phyloP scores from a whole-genome alignment of 1,140 invertebrate species.

The Holcopasites calliopsidis region DNA sequence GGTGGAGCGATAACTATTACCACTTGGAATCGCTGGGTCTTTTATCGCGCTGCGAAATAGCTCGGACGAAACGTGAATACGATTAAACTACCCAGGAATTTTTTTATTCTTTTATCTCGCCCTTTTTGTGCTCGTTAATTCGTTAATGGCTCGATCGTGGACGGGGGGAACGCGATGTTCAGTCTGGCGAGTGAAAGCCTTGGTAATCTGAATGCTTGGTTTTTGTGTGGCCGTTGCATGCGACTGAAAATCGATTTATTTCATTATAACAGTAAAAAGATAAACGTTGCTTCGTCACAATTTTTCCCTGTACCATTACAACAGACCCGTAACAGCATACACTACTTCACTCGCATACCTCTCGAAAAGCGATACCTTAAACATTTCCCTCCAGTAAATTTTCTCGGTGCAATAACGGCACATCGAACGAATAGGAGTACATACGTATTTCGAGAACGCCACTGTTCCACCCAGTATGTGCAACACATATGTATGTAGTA shows the following conservation, averaged over 20 bases:
- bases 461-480: neutral
- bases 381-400: neutral
- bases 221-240: neutral
- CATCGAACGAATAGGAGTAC: neutral
- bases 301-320: too few relatives aligned
- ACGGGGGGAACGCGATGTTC: neutral
- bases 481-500: too few relatives aligned
- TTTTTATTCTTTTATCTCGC: neutral
- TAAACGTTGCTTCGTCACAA: too few relatives aligned
- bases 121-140: neutral
- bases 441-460: neutral
- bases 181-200: neutral
- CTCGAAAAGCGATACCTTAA: neutral
- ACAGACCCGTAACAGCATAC: too few relatives aligned
- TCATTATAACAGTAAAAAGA: too few relatives aligned
- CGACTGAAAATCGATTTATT: neutral
- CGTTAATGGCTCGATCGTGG: neutral
- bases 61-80: slow-evolving; percentile 27
- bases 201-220: neutral
- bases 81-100: neutral
- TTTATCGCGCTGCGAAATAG: neutral
- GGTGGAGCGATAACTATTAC: slow-evolving; percentile 4
- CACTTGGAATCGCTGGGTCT: neutral
- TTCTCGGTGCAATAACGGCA: neutral
- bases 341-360: too few relatives aligned